Conservation (phyloP, 2,888 invertebrate species). For the Bruchidius siliquastri region DNA sequence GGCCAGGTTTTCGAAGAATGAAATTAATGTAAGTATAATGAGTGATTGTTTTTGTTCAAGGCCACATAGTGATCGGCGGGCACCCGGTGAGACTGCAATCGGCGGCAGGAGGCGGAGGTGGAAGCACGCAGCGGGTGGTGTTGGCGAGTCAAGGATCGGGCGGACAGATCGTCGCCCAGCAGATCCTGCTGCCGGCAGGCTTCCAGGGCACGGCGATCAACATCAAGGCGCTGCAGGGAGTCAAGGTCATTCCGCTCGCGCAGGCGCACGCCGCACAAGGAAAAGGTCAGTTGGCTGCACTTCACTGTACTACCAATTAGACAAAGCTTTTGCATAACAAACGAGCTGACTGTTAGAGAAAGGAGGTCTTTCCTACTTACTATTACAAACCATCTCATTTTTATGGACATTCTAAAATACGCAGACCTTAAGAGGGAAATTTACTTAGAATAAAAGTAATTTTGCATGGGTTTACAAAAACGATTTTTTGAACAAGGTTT, state of each 20-base stretch:
- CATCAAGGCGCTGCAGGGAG: conserved; percentile 57
- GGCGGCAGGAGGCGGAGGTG: conserved; percentile 18
- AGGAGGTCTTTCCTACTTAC: no score
- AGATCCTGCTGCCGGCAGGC: conserved; percentile 58
- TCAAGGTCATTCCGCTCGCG: conserved; percentile 58
- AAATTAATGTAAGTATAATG: no score
- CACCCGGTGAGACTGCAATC: conserved; percentile 43
- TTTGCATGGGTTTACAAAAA: no score
- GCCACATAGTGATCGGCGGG: conserved; percentile 42
- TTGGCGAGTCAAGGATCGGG: conserved; percentile 53
- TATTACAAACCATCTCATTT: no score
- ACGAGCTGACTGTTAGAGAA: no score
- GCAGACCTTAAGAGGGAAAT: no score
- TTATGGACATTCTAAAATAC: no score
- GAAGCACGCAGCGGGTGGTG: conserved; percentile 46
- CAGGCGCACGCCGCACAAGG: conserved; percentile 43
- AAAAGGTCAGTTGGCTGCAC: conserved; percentile 18
- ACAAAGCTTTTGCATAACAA: no score
- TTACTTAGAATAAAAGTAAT: no score
- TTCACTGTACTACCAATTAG: not conserved
- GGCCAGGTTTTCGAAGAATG: no score
- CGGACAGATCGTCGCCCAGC: conserved; percentile 50
- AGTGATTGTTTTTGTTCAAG: not conserved
- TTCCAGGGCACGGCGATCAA: conserved; percentile 58
- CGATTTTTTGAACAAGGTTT: no score